Evolutionary conservation across 1,140 invertebrate species (phyloP).

Genomic region (Camponotus vicinus): DNA sequence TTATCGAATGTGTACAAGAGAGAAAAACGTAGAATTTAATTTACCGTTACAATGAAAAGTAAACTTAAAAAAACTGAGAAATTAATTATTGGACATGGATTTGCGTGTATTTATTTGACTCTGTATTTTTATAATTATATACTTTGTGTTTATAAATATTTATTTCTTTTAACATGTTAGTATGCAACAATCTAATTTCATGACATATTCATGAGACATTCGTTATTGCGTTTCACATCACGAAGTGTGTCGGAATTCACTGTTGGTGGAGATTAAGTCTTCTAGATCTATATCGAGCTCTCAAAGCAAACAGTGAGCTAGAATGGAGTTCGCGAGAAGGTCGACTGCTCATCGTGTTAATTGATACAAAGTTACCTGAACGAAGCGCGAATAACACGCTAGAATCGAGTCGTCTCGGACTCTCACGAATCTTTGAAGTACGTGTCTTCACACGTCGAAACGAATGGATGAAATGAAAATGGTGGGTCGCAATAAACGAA

Average conservation of each 20-base stretch:
- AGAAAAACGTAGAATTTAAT: background rate
- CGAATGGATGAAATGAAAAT: conserved; percentile 8
- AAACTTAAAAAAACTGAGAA: background rate
- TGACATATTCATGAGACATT: background rate
- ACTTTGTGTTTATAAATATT: background rate
- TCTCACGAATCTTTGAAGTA: background rate
- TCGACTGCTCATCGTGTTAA: conserved; percentile 40
- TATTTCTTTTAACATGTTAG: background rate
- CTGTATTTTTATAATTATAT: background rate
- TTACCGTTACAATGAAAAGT: background rate
- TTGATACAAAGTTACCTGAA: conserved; percentile 33
- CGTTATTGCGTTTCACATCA: background rate
- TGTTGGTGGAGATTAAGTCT: conserved; percentile 18
- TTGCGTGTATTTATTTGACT: background rate
- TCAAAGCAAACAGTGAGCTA: conserved; percentile 8
- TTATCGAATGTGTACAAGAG: background rate
- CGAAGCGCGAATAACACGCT: background rate
- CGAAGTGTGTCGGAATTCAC: conserved; percentile 17
- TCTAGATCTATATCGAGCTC: conserved; percentile 9
- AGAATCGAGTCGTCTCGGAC: conserved; percentile 13
- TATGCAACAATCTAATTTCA: conserved; percentile 11
- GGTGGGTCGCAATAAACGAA: background rate
- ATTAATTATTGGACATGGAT: background rate
- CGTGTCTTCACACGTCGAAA: background rate
- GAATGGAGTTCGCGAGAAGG: background rate